Conservation (phyloP, 30 jellyfish, hydroid and myxozoan genomes). For the Pelagia noctiluca region DNA sequence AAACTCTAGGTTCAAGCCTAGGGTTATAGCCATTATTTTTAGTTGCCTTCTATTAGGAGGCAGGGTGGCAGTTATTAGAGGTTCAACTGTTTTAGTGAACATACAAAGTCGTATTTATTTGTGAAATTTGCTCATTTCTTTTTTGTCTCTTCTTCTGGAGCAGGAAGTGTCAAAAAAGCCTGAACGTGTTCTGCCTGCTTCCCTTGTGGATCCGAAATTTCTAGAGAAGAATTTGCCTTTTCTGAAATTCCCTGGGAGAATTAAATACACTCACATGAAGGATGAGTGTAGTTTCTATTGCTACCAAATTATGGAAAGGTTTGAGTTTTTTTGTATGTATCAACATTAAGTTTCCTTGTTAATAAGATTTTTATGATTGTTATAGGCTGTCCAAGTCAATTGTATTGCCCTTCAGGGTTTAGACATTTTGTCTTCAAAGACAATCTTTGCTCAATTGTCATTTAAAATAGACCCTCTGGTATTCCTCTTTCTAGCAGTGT, state of each 20-base stretch:
- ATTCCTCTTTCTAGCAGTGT: neutral
- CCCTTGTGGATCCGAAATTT: neutral
- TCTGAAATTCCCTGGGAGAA: constrained; percentile 46
- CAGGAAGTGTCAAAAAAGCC: neutral
- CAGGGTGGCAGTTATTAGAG: neutral
- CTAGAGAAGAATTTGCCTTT: constrained; percentile 24
- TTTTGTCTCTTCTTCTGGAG: neutral
- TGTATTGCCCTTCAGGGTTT: no score
- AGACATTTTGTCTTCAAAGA: no score
- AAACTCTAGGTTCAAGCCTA: neutral
- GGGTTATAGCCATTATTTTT: no score
- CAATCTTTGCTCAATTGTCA: no score
- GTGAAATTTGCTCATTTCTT: neutral
- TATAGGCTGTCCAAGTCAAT: neutral
- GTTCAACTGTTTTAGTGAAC: neutral
- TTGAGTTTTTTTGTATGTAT: neutral
- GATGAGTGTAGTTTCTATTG: constrained; percentile 58
- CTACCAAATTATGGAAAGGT: constrained; percentile 55
- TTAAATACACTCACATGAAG: constrained; percentile 25
- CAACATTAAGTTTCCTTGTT: neutral
- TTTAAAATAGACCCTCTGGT: neutral
- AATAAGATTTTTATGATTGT: neutral
- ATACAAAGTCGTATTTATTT: neutral
- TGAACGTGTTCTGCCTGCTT: neutral
- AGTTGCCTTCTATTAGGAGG: neutral